A percentile compares a stretch with the other conserved stretches of the same genome.
These are phyloP conservation scores for Cheumatopsyche charites DNA, from an alignment of 1,140 invertebrate species.

Conservation along the genomic window DNA sequence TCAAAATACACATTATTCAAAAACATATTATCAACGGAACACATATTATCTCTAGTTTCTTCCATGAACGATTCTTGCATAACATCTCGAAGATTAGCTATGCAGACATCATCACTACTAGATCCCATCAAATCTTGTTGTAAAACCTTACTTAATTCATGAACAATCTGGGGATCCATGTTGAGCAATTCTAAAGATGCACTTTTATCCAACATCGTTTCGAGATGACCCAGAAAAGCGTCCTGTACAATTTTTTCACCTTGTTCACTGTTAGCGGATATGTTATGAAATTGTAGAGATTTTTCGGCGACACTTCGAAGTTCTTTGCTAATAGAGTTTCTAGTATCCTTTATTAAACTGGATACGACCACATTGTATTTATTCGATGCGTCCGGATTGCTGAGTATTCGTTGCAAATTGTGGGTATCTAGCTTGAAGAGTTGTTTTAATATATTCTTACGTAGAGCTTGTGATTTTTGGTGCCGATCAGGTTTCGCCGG, in stretches of 20 bases:
- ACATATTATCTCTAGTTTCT: background rate
- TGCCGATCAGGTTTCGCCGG: slow-evolving; percentile 4
- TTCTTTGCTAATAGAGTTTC: slow-evolving; percentile 33
- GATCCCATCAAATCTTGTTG: slow-evolving; percentile 43
- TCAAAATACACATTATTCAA: no score
- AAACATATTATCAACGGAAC: no score
- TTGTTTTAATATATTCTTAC: slow-evolving; percentile 45
- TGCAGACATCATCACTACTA: slow-evolving; percentile 36
- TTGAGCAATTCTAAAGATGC: slow-evolving; percentile 44
- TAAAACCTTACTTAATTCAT: slow-evolving; percentile 43
- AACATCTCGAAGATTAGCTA: slow-evolving; percentile 32
- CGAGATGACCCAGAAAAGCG: slow-evolving; percentile 45
- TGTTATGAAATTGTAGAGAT: slow-evolving; percentile 39
- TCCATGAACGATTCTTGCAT: slow-evolving; percentile 32
- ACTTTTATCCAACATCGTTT: slow-evolving; percentile 43
- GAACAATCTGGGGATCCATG: slow-evolving; percentile 46
- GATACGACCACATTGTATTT: slow-evolving; percentile 44
- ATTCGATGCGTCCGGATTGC: slow-evolving; percentile 30
- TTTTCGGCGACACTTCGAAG: slow-evolving; percentile 43
- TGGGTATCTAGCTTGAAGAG: slow-evolving; percentile 44
- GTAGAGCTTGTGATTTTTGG: slow-evolving; percentile 43
- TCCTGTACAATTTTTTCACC: slow-evolving; percentile 45
- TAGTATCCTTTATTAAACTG: slow-evolving; percentile 43
- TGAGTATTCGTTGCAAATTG: slow-evolving; percentile 39
- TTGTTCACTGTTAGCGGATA: slow-evolving; percentile 37